Conservation (phyloP, 2,113 vertebrate genomes). For the Perca flavescens region DNA sequence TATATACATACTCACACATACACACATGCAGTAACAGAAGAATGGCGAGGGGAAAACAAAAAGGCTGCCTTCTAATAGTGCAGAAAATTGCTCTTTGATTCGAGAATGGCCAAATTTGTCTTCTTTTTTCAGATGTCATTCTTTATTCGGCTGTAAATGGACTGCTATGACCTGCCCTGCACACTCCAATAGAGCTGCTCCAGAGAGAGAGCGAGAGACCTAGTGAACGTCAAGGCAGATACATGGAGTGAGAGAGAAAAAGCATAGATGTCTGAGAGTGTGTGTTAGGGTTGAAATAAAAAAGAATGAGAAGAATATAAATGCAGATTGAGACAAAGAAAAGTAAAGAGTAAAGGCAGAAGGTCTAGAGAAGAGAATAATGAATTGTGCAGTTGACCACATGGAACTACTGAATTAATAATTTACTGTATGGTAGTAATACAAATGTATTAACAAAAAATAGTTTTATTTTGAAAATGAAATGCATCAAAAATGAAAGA, state of each 20-base stretch:
- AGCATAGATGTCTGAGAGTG: constrained; percentile 13
- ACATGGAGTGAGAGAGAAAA: neutral
- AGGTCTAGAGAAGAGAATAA: constrained; percentile 3
- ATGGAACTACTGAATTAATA: neutral
- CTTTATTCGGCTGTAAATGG: constrained; percentile 66
- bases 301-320: constrained; percentile 16
- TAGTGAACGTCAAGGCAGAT: neutral
- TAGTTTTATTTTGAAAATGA: neutral
- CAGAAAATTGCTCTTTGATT: constrained; percentile 78
- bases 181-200: constrained; percentile 47
- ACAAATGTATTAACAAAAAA: neutral
- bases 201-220: constrained; percentile 26
- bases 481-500: neutral
- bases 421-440: neutral
- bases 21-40: constrained; percentile 49
- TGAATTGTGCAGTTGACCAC: neutral
- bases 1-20: constrained; percentile 1
- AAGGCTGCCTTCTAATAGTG: constrained; percentile 73
- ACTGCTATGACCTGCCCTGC: constrained; percentile 52
- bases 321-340: constrained; percentile 6
- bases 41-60: constrained; percentile 73
- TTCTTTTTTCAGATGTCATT: constrained; percentile 68
- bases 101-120: constrained; percentile 74
- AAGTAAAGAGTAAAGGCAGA: neutral
- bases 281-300: neutral